Evolutionary conservation across 2,797 vertebrate species (phyloP).

Genomic region (Dicrostonyx torquatus): DNA sequence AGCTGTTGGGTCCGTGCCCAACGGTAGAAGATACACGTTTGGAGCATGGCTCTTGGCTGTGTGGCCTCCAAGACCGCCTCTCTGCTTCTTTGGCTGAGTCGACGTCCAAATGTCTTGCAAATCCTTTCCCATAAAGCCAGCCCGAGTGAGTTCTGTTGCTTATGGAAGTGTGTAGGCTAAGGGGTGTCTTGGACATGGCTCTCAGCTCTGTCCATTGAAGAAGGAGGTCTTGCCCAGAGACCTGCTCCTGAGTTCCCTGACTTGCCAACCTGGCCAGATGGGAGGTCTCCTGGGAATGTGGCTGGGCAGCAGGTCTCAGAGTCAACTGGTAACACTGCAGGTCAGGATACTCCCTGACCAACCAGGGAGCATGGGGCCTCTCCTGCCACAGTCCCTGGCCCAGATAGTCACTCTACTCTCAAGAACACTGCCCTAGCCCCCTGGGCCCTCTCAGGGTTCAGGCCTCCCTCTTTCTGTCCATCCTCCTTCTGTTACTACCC

Average conservation of each 20-base stretch:
- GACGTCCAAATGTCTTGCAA: background rate
- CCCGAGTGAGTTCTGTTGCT: background rate
- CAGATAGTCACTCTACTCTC: background rate
- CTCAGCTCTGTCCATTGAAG: background rate
- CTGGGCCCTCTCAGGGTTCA: too few species aligned
- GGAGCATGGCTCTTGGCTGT: background rate
- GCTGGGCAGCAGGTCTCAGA: background rate
- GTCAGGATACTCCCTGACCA: accelerated
- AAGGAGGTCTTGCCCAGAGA: background rate
- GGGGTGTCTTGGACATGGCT: background rate
- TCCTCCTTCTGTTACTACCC: constrained; percentile 50
- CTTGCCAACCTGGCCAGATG: background rate
- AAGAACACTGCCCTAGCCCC: background rate
- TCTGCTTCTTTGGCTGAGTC: background rate
- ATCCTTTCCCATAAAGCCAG: background rate
- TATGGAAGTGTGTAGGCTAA: background rate
- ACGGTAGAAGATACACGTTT: accelerated
- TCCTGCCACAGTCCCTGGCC: too few species aligned
- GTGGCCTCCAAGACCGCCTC: background rate
- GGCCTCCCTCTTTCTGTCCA: background rate
- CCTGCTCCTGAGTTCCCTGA: background rate
- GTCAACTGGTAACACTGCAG: background rate
- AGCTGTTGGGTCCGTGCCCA: background rate
- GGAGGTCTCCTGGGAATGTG: background rate
- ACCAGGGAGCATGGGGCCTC: background rate